A percentile compares a stretch with the other conserved stretches of the same genome.
phyloP scores from a whole-genome alignment of 2,888 invertebrate species.

The Margaritifera margaritifera region DNA sequence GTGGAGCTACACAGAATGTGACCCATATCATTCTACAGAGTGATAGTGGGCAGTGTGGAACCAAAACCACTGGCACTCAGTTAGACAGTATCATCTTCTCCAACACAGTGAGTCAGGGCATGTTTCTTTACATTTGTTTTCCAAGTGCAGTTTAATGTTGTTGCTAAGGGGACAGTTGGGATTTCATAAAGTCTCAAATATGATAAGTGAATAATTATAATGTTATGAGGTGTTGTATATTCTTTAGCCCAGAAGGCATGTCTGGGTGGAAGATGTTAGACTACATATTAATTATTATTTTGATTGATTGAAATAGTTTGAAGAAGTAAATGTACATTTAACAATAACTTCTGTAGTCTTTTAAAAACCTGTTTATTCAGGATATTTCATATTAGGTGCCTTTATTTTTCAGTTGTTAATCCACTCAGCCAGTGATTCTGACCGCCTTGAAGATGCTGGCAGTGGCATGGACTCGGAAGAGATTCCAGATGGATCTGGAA shows the following conservation, averaged over 20 bases:
- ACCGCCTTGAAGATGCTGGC: constrained; percentile 36
- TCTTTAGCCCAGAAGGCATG: not conserved
- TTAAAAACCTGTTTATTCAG: not conserved
- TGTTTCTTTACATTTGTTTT: not conserved
- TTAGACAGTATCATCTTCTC: constrained; percentile 53
- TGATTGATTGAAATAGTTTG: not conserved
- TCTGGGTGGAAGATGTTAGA: not conserved
- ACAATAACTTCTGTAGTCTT: not conserved
- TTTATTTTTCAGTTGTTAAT: constrained; percentile 47
- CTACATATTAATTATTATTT: not conserved
- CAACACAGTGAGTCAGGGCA: constrained; percentile 59
- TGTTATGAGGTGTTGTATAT: not conserved
- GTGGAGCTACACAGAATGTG: constrained; percentile 58
- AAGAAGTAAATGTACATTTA: too few relatives aligned
- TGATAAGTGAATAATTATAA: too few relatives aligned
- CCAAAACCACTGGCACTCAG: constrained; percentile 40
- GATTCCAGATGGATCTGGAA: constrained; percentile 9
- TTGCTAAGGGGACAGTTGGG: too few relatives aligned
- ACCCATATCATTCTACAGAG: constrained; percentile 67
- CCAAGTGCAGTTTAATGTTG: not conserved
- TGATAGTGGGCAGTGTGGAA: constrained; percentile 62
- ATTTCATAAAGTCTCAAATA: too few relatives aligned
- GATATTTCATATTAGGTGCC: not conserved
- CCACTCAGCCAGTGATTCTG: constrained; percentile 26
- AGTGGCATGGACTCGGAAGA: constrained; percentile 38